Evolutionary conservation across 2,797 vertebrate species (phyloP).

Genomic region (Phrynocephalus guinanensis): DNA sequence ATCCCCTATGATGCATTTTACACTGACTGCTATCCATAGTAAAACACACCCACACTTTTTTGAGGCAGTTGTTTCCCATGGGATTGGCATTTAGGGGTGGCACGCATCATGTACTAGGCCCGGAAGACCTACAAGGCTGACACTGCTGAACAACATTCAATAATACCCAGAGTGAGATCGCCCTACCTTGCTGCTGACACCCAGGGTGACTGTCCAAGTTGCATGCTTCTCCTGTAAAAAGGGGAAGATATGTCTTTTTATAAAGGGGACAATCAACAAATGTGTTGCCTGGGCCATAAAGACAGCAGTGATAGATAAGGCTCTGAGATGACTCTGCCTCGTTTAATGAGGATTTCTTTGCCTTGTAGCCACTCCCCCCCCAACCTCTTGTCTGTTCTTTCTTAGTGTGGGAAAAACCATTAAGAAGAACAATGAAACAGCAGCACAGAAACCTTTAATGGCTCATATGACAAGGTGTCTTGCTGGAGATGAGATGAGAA

Average conservation of each 20-base stretch:
- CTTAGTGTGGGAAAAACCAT: neutral
- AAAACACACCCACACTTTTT: neutral
- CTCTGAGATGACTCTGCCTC: neutral
- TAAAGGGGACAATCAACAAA: neutral
- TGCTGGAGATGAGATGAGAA: neutral
- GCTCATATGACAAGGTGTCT: neutral
- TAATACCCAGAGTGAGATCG: neutral
- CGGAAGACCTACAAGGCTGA: neutral
- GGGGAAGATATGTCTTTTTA: neutral
- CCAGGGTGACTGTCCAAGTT: neutral
- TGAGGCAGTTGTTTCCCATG: neutral
- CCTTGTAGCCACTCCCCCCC: neutral
- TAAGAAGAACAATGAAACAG: neutral
- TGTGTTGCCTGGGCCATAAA: neutral
- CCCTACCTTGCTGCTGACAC: conserved; percentile 16
- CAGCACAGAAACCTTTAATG: neutral
- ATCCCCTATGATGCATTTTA: no score
- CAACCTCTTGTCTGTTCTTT: neutral
- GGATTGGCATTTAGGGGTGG: neutral
- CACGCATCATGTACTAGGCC: neutral
- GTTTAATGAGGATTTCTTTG: neutral
- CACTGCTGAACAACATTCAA: no score
- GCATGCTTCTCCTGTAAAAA: conserved; percentile 13
- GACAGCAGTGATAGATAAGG: neutral
- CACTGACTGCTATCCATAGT: no score